Evolutionary conservation across 2,797 vertebrate genomes (phyloP), one percentile per base, ranked within the genome.

Genomic region (Gila robusta): DNA sequence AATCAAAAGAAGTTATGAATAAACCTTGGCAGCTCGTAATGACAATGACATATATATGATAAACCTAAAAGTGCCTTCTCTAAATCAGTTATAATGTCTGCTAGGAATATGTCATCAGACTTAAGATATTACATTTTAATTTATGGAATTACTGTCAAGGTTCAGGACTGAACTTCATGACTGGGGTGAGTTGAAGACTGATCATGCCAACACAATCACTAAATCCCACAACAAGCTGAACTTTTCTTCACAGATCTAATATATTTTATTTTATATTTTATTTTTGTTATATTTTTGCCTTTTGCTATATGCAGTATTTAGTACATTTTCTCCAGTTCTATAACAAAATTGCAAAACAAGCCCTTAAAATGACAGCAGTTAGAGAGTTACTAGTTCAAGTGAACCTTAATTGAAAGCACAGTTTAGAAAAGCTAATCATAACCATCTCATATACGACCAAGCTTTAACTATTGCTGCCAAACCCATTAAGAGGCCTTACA

Each of bases 401-500:
- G 41, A 39, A 74, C 39, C 44, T 70, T 83, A 54, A 73, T 59
- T 26, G 16, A 86, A 74, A 79, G 47, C 35, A 71, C 16, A 41
- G 26, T 77, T 79, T 73, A 62, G 49, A 32, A 82, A 49, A 66
- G 39, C 52, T 83, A 71, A 73, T 82, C 47, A 67, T 80, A 81
- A 80, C 35, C 64, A 67, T 86, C 78, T 79, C 71, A 64, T 44
- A 70, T 39, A 47, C 74, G 28, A 81, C 49, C 21, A 37, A 52
- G n/a, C 62, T 88, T 69, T 73, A 74, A 79, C 8, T 44, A 72
- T 79, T 62, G 28, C 64, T 79, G 72, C 47, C 72, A 86, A 49
- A 3, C 52, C 44, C 69, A 88, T 85, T 67, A 70, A 80, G 64
- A 88, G 66, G 59, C 26, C 17, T 81, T 73, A 81, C 56, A 62